phyloP scores from a whole-genome alignment of 2,113 vertebrate species.

The Sylvietta virens region DNA sequence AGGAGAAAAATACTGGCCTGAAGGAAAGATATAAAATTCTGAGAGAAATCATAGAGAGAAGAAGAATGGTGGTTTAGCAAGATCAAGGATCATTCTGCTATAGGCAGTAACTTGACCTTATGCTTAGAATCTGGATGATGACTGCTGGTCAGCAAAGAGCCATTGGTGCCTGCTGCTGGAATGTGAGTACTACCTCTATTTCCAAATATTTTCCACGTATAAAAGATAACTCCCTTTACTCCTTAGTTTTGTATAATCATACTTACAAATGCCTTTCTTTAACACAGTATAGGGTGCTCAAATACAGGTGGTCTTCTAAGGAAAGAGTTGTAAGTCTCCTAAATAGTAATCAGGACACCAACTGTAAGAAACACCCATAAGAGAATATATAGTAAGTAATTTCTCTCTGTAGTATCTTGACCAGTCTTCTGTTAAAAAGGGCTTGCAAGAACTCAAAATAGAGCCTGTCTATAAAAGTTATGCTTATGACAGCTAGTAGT shows the following conservation, averaged over 20 bases:
- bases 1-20: slow-evolving; percentile 11
- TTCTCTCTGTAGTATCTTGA: background rate
- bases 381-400: background rate
- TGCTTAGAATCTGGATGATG: background rate
- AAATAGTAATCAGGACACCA: background rate
- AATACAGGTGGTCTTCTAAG: background rate
- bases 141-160: background rate
- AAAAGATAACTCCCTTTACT: background rate
- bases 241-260: background rate
- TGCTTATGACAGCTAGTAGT: background rate
- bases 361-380: background rate
- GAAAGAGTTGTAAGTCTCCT: background rate
- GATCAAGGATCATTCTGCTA: background rate
- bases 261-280: background rate
- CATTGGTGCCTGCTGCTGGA: background rate
- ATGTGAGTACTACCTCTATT: background rate
- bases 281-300: background rate
- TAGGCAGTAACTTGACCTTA: background rate
- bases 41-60: background rate
- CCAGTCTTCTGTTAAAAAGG: background rate
- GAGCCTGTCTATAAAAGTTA: background rate
- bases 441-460: background rate
- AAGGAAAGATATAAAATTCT: background rate
- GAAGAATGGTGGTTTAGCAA: background rate
- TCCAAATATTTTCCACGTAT: background rate